These are phyloP conservation scores for Drosophila ananassae DNA, from an alignment of 1,140 invertebrate genomes.

Conservation along the genomic window DNA sequence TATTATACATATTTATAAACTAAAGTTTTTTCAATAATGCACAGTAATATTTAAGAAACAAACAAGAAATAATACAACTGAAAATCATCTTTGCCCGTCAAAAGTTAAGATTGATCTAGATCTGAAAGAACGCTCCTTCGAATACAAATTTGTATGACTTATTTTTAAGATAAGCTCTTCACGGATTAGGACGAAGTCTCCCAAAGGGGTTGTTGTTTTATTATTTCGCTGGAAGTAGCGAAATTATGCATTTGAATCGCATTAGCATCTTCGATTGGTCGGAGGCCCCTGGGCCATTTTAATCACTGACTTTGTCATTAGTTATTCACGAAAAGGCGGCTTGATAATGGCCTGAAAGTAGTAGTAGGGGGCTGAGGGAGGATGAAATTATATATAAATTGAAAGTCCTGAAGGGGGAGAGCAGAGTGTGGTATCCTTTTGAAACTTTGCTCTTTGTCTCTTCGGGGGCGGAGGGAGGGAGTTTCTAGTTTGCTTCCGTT, in stretches of 20 bases:
- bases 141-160: not conserved
- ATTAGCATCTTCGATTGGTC: slow-evolving; percentile 26
- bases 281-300: slow-evolving; percentile 47
- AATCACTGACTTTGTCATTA: slow-evolving; percentile 72
- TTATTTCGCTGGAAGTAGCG: not conserved
- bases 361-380: not conserved
- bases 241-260: slow-evolving; percentile 20
- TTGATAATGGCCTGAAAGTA: slow-evolving; percentile 4
- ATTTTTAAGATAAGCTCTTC: not conserved
- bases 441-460: slow-evolving; percentile 49
- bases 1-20: too few species aligned
- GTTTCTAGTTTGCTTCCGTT: slow-evolving; percentile 65
- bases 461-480: not conserved
- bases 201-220: not conserved
- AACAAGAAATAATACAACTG: too few species aligned
- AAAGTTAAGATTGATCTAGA: not conserved
- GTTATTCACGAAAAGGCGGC: slow-evolving; percentile 57
- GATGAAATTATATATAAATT: slow-evolving; percentile 56
- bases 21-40: too few species aligned
- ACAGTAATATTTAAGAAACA: too few species aligned
- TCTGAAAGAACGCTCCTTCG: not conserved
- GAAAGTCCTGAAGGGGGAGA: slow-evolving; percentile 22
- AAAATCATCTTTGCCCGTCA: not conserved
- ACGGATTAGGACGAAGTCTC: not conserved
- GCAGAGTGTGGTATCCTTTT: slow-evolving; percentile 1